Evolutionary conservation across 2,888 invertebrate species (phyloP), one percentile per base, ranked within the genome.

Genomic region (Miltochrista miniata): DNA sequence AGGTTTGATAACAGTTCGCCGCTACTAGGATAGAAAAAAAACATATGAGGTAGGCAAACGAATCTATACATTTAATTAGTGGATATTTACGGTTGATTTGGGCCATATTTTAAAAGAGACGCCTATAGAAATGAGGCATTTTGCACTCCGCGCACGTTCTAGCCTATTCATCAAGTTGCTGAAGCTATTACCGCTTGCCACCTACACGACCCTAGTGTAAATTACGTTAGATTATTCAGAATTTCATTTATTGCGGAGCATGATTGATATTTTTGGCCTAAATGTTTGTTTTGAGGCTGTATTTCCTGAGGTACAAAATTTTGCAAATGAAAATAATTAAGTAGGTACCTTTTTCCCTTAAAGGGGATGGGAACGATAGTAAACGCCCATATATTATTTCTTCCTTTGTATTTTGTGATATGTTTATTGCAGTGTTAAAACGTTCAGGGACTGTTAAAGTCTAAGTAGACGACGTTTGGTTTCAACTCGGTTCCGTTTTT

Each of bases 31-130:
- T n/a, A n/a, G n/a, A n/a, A n/a, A n/a, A n/a, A n/a, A n/a, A n/a
- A n/a, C 64, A 71, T 61, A 45, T 64, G 57, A 59, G 66, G 73
- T 66, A 68, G 79, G 79, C 86, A 83, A 87, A 87, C 87, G 87
- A 86, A 87, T 88, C 85, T 84, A 85, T 81, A 86, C 80, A 81
- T 86, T 87, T 81, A 87, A 88, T 87, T 87, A 87, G 83, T 83
- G 83, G 84, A 84, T 83, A 83, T 86, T 86, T 83, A 78, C 81
- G 80, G 82, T 79, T 81, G 84, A 85, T 87, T 86, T 86, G 58
- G 83, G 85, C 74, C 80, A 87, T 87, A 86, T 87, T 87, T 87
- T 83, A 87, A 77, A 77, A 77, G n/a, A n/a, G 81, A 81, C 76
- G 81, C 76, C 81, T 72, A 80, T 82, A 79, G 80, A 24, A 83